A percentile compares a stretch with the other conserved stretches of the same genome.
These are phyloP conservation scores for Chaenocephalus aceratus DNA, from an alignment of 2,113 vertebrate species.

Conservation along the genomic window DNA sequence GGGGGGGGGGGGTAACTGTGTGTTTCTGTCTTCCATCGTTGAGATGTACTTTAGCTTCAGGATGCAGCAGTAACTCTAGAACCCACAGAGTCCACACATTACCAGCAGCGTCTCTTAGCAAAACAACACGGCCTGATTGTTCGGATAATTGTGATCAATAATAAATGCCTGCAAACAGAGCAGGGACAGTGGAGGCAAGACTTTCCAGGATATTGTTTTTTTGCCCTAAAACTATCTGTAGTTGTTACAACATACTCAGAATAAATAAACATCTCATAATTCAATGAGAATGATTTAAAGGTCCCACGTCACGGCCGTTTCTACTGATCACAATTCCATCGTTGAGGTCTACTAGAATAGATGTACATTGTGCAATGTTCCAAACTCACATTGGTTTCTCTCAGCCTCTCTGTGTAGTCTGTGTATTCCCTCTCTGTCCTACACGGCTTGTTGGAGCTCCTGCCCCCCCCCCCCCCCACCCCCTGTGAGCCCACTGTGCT, in stretches of 20 bases:
- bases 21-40: not conserved
- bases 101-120: not conserved
- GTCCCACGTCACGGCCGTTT: too few species aligned
- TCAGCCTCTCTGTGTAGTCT: too few species aligned
- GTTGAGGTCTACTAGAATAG: too few species aligned
- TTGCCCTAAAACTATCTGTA: too few species aligned
- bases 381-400: too few species aligned
- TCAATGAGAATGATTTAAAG: not conserved
- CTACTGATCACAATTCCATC: too few species aligned
- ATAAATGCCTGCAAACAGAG: not conserved
- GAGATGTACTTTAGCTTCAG: not conserved
- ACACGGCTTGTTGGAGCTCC: too few species aligned
- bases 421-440: too few species aligned
- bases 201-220: not conserved
- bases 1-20: too few species aligned
- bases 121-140: not conserved
- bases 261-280: constrained; percentile 16
- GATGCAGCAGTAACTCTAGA: not conserved
- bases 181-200: not conserved
- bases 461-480: too few species aligned
- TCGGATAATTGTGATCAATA: not conserved
- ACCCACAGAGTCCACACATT: not conserved
- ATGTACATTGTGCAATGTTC: too few species aligned
- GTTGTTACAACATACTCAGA: not conserved
- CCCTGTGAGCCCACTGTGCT: too few species aligned